A percentile compares a stretch with the other conserved stretches of the same genome.
Evolutionary conservation across 2,888 invertebrate species (phyloP).

Genomic region (Chironomus tentans): DNA sequence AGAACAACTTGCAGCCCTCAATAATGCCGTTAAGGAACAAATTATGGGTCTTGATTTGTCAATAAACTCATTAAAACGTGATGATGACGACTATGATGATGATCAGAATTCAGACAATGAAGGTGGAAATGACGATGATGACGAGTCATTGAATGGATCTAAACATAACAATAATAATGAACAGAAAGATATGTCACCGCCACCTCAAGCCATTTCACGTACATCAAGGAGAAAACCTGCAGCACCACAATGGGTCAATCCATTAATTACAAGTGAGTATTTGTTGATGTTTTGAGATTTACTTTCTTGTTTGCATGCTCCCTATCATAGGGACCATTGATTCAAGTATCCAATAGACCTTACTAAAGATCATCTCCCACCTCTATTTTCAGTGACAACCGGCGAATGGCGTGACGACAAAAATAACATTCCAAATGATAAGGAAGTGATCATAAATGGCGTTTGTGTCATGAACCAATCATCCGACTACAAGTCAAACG

Average conservation of each 20-base stretch:
- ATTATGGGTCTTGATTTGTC: conserved; percentile 81
- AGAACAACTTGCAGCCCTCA: conserved; percentile 44
- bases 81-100: conserved; percentile 72
- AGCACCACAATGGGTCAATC: conserved; percentile 96
- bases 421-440: conserved; percentile 43
- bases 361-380: too few relatives aligned
- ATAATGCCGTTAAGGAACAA: conserved; percentile 63
- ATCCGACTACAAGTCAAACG: conserved; percentile 51
- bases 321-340: too few relatives aligned
- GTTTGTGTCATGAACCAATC: conserved; percentile 86
- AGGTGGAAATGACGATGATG: conserved; percentile 39
- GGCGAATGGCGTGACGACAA: conserved; percentile 71
- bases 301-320: background rate
- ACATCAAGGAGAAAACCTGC: conserved; percentile 83
- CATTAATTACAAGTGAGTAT: conserved; percentile 36
- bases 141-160: conserved; percentile 36
- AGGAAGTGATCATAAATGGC: conserved; percentile 86
- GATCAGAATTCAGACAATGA: conserved; percentile 48
- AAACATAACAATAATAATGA: conserved; percentile 24
- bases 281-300: background rate
- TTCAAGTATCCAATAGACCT: too few relatives aligned
- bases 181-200: conserved; percentile 35
- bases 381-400: conserved; percentile 6
- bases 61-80: conserved; percentile 68
- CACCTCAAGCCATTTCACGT: conserved; percentile 43